Base-by-base conservation (phyloP, 2,113 vertebrate genomes). In the Carlito syrichta region DNA sequence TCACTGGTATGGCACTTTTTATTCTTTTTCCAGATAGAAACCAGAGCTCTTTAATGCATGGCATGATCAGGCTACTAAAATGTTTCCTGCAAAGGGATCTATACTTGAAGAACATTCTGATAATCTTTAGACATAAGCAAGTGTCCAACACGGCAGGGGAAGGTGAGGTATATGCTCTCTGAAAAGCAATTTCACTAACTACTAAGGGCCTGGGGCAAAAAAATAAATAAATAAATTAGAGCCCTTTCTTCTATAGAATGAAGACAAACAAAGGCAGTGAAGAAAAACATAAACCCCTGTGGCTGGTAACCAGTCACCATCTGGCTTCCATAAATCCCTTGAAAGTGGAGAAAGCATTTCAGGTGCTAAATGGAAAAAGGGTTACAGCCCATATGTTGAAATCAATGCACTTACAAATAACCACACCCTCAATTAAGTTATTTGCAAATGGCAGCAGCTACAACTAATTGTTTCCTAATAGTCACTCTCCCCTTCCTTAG, bases 301-400 rank as follows among this genome's bases (percentile, higher is more conserved):
- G 38, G 25, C 85, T 63, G 35, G 25, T 79, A 52, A 90, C 63
- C 54, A 35, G 77, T 54, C n/a, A 48, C 90, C 96, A 97, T 94
- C 76, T 95, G 96, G 90, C 94, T 95, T 85, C 81, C 87, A 95
- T 90, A 97, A 96, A 95, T 84, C 74, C 87, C 66, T 43, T 48
- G 52, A 35, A 93, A 96, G 78, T 23, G 43, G 82, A 91, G 56
- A 93, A 92, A 83, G 54, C 50, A 58, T 83, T 92, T 95, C 60
- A 83, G 58, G 86, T 84, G 74, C 63, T 71, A 89, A 93, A 62
- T 54, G 32, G 69, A 60, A 86, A 54, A 82, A 96, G 81, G 71
- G 43, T 95, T 86, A 94, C 56, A 92, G 48, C 43, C 58, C 85
- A 58, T 88, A 71, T 58, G 66, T 73, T 56, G 60, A 94, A 96